Evolutionary conservation across 2,113 vertebrate species (phyloP).

Genomic region (Porphyrio hochstetteri): DNA sequence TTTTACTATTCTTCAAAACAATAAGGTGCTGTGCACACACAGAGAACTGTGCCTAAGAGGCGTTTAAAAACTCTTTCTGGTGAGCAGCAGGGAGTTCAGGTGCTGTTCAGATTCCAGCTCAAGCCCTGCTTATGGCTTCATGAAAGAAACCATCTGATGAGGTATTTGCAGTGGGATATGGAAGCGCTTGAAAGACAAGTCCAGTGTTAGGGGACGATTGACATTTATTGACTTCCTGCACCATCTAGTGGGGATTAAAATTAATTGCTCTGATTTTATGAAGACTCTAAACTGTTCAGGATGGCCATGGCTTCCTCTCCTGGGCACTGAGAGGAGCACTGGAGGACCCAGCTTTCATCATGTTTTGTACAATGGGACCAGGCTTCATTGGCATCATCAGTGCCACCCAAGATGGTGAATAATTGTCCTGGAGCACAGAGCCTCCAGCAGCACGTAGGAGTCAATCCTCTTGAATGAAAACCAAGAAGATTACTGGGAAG

Average conservation of each 20-base stretch:
- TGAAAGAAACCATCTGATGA: neutral
- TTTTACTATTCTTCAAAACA: neutral
- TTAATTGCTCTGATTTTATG: slow-evolving; percentile 49
- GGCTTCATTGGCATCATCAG: neutral
- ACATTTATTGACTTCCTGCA: slow-evolving; percentile 73
- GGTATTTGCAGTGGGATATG: neutral
- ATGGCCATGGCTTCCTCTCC: neutral
- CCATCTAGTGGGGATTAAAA: slow-evolving; percentile 71
- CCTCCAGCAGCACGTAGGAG: fast-evolving
- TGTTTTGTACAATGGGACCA: neutral
- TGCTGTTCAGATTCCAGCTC: neutral
- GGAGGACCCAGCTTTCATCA: neutral
- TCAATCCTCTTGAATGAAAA: neutral
- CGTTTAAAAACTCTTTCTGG: neutral
- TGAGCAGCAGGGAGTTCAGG: neutral
- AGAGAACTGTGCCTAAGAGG: neutral
- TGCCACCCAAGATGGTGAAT: neutral
- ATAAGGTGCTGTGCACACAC: neutral
- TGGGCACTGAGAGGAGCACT: neutral
- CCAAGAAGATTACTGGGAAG: too few species aligned
- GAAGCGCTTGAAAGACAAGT: slow-evolving; percentile 41
- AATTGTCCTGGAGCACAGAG: neutral
- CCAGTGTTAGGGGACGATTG: slow-evolving; percentile 22
- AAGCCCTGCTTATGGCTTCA: neutral
- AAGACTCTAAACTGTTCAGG: neutral